phyloP scores from a whole-genome alignment of 2,888 invertebrate species.

The Apeira syringaria region DNA sequence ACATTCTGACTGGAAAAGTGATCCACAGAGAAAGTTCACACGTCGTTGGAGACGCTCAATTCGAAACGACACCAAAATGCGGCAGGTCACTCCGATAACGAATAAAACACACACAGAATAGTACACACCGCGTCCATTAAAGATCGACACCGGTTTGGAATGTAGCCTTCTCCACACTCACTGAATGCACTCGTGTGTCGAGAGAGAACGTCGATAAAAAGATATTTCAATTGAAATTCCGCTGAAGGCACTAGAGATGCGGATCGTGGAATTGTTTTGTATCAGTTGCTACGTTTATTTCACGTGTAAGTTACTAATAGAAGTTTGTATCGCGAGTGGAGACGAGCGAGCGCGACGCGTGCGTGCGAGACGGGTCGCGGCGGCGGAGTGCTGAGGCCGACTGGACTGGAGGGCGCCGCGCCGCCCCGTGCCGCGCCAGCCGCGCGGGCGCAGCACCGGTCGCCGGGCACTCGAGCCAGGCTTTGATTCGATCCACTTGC shows the following conservation, averaged over 20 bases:
- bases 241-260: conserved; percentile 40
- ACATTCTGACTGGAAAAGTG: conserved; percentile 45
- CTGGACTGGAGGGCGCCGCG: conserved; percentile 31
- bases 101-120: conserved; percentile 67
- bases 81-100: conserved; percentile 62
- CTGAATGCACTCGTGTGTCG: conserved; percentile 66
- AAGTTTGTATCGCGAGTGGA: conserved; percentile 28
- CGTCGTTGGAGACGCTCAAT: conserved; percentile 37
- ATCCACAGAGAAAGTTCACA: conserved; percentile 30
- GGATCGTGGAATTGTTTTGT: conserved; percentile 30
- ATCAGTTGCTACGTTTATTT: conserved; percentile 43
- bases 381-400: conserved; percentile 38
- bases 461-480: conserved; percentile 47
- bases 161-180: conserved; percentile 74
- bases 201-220: conserved; percentile 52
- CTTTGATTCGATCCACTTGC: conserved; percentile 58
- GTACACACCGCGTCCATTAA: conserved; percentile 77
- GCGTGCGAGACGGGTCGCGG: conserved; percentile 46
- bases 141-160: conserved; percentile 81
- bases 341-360: conserved; percentile 43
- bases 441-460: conserved; percentile 44
- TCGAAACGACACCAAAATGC: conserved; percentile 40
- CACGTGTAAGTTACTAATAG: conserved; percentile 43
- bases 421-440: too few species aligned
- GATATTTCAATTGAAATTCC: conserved; percentile 40